Evolutionary conservation across 2,888 invertebrate species (phyloP), one percentile per base, ranked within the genome.

Genomic region (Schrankia costaestrigalis): DNA sequence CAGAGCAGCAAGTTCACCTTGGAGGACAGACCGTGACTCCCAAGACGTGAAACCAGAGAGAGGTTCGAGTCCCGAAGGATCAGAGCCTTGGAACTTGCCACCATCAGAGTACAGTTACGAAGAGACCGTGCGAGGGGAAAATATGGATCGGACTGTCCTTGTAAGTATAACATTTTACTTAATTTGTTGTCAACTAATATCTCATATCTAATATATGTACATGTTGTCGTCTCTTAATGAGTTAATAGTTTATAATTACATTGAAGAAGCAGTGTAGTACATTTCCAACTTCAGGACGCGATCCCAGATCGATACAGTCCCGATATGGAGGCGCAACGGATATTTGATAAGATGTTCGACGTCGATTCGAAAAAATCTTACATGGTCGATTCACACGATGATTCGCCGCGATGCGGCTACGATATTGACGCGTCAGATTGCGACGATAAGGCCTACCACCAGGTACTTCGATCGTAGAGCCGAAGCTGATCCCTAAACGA

Each of bases 331-430:
- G 87, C 87, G 63, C 86, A 88, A 76, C 78, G 87, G 81, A 87
- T 89, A 60, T 89, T 88, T 79, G 88, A 89, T 85, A 89, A 89
- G 84, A 89, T 89, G 88, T 89, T 89, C 78, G 88, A 88, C 72
- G 81, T 84, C 53, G 87, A 88, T 63, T 71, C 81, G 65, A 89
- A 86, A 83, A 83, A 78, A 66, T 75, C 75, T 48, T 83, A 75
- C 73, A 71, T 78, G 69, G 70, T 76, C 62, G 78, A 79, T 78
- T 70, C 77, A 41, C 78, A 76, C 61, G 78, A 77, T 63, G 78
- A 79, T 68, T 80, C 85, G 63, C 80, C 85, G 68, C 83, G 82
- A 58, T 83, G 83, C 78, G 79, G 72, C 77, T 87, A 81, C 74
- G 87, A 86, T 82, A 78, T 85, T 63, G 86, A 86, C 64, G 72